These are phyloP conservation scores for Tiliqua scincoides DNA, from an alignment of 2,113 vertebrate species.

Conservation along the genomic window DNA sequence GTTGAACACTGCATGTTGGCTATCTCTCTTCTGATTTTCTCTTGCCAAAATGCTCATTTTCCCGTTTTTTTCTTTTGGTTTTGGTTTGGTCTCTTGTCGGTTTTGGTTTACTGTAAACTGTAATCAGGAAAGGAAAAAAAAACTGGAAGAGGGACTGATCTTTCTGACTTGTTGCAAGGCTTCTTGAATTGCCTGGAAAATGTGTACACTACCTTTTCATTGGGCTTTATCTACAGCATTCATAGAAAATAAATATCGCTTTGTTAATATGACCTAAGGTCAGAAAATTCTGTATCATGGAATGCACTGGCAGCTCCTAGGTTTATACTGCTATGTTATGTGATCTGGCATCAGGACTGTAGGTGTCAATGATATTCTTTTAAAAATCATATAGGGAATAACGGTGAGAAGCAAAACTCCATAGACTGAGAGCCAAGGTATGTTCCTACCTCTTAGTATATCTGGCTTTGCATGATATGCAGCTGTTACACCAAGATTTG, in stretches of 20 bases:
- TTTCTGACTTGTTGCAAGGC: conserved; percentile 32
- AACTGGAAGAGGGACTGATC: conserved; percentile 10
- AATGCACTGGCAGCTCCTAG: conserved; percentile 45
- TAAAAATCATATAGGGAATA: conserved; percentile 41
- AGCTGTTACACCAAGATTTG: conserved; percentile 59
- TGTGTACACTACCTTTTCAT: neutral
- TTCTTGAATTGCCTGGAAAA: neutral
- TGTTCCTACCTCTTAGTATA: conserved; percentile 54
- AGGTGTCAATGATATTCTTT: conserved; percentile 50
- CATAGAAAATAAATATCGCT: conserved; percentile 55
- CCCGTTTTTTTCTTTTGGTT: too few relatives aligned
- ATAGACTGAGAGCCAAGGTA: conserved; percentile 30
- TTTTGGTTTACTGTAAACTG: neutral
- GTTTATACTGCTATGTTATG: conserved; percentile 32
- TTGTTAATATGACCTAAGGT: conserved; percentile 55
- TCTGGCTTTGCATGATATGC: conserved; percentile 65
- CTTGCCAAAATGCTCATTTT: neutral
- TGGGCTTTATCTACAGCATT: conserved; percentile 9
- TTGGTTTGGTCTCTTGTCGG: too few relatives aligned
- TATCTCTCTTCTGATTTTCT: neutral
- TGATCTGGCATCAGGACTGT: conserved; percentile 16
- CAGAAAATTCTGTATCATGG: conserved; percentile 47
- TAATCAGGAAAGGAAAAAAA: conserved; percentile 37
- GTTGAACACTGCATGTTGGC: neutral
- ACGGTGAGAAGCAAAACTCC: conserved; percentile 46